These are phyloP conservation scores for Drepana falcataria DNA, from an alignment of 2,888 invertebrate genomes.

Conservation along the genomic window DNA sequence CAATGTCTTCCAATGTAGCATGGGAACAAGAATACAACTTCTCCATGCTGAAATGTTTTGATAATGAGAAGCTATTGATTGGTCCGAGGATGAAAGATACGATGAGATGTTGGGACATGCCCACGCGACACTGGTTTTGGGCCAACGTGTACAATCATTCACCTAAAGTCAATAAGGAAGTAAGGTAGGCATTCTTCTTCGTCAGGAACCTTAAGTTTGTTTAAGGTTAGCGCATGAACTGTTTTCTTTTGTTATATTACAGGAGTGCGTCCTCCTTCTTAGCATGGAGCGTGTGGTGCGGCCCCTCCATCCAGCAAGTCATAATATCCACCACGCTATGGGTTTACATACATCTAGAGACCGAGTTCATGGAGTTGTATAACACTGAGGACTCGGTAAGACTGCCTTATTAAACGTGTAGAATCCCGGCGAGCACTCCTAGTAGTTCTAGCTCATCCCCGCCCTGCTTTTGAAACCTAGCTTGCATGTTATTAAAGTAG, in stretches of 20 bases:
- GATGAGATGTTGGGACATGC: constrained; percentile 91
- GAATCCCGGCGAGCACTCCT: background rate
- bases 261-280: constrained; percentile 83
- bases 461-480: no score
- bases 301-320: constrained; percentile 88
- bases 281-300: constrained; percentile 91
- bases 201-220: no score
- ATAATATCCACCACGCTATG: constrained; percentile 88
- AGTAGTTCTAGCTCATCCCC: no score
- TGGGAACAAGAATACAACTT: constrained; percentile 79
- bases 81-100: constrained; percentile 86
- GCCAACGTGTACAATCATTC: constrained; percentile 83
- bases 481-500: no score
- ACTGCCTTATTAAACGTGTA: background rate
- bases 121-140: constrained; percentile 93
- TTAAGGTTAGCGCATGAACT: no score
- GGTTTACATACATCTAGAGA: constrained; percentile 86
- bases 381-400: constrained; percentile 72
- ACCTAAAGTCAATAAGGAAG: constrained; percentile 41
- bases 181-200: constrained; percentile 33
- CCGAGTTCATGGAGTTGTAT: constrained; percentile 81
- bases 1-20: constrained; percentile 29
- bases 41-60: constrained; percentile 85
- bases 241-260: constrained; percentile 14
- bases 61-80: constrained; percentile 84